Conservation (phyloP, 23 tunicate genomes). For the Oikopleura albicans region DNA sequence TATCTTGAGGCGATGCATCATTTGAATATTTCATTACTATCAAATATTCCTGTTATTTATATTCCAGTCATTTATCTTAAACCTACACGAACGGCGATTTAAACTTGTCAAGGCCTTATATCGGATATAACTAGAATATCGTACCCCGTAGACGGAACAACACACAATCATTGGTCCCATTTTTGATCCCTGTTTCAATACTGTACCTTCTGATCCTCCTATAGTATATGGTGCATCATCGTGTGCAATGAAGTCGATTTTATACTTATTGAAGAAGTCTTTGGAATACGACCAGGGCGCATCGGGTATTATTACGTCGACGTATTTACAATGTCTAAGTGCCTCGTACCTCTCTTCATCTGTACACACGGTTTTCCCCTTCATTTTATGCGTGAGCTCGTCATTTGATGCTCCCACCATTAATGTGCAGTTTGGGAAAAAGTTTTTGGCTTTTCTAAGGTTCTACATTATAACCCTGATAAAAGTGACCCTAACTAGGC, state of each 20-base stretch:
- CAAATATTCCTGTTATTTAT: no score
- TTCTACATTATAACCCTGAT: no score
- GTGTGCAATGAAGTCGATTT: constrained; percentile 96
- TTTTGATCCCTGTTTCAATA: no score
- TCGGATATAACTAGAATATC: no score
- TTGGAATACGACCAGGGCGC: constrained; percentile 74
- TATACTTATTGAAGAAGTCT: constrained; percentile 67
- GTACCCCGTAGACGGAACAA: no score
- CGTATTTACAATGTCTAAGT: constrained; percentile 69
- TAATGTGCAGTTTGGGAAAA: constrained; percentile 67
- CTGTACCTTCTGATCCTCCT: background rate
- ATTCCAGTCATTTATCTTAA: no score
- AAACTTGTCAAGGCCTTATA: no score
- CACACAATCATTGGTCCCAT: no score
- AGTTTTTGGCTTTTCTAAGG: constrained; percentile 89
- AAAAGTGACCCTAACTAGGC: no score
- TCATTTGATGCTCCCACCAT: constrained; percentile 59
- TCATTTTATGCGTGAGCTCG: constrained; percentile 15
- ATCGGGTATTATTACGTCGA: constrained; percentile 63
- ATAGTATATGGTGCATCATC: constrained; percentile 84
- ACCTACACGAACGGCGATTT: no score
- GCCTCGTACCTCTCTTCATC: constrained; percentile 87
- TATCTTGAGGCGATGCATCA: no score
- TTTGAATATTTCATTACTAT: no score
- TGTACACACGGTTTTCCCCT: constrained; percentile 78